These are phyloP conservation scores for Anarhynchus alexandrinus DNA, from an alignment of 2,113 vertebrate species.

Conservation along the genomic window DNA sequence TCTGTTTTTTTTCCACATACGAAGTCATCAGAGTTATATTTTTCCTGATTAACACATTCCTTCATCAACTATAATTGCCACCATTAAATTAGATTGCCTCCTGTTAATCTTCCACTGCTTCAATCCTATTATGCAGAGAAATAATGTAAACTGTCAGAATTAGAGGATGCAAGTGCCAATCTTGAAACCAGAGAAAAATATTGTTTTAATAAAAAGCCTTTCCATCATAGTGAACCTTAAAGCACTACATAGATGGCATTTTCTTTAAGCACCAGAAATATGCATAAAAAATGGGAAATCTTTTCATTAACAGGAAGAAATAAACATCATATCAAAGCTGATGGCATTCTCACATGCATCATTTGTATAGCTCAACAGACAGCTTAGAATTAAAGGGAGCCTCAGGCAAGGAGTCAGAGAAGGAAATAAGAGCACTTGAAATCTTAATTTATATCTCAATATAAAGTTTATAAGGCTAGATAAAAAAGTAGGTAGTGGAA, in stretches of 20 bases:
- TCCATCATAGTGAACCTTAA: slow-evolving; percentile 56
- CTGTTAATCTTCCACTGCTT: slow-evolving; percentile 64
- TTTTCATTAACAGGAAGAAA: slow-evolving; percentile 69
- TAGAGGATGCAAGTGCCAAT: slow-evolving; percentile 49
- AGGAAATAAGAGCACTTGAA: slow-evolving; percentile 66
- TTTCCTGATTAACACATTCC: slow-evolving; percentile 67
- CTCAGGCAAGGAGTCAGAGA: slow-evolving; percentile 52
- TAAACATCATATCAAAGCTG: slow-evolving; percentile 63
- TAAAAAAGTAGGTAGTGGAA: slow-evolving; percentile 62
- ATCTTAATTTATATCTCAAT: slow-evolving; percentile 70
- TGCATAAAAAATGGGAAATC: slow-evolving; percentile 39
- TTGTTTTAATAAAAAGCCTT: slow-evolving; percentile 63
- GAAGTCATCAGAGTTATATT: slow-evolving; percentile 55
- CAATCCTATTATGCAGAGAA: slow-evolving; percentile 45
- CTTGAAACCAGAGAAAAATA: slow-evolving; percentile 48
- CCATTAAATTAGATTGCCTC: slow-evolving; percentile 70
- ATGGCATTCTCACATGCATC: slow-evolving; percentile 50
- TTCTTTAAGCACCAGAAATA: slow-evolving; percentile 31
- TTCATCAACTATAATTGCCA: slow-evolving; percentile 73
- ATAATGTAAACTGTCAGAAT: slow-evolving; percentile 65
- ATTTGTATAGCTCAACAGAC: slow-evolving; percentile 47
- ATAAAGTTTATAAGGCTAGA: slow-evolving; percentile 62
- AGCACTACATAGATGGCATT: slow-evolving; percentile 16
- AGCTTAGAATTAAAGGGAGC: slow-evolving; percentile 58
- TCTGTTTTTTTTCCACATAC: background rate